Conservation (phyloP, 2,113 vertebrate species). For the Jacana jacana region DNA sequence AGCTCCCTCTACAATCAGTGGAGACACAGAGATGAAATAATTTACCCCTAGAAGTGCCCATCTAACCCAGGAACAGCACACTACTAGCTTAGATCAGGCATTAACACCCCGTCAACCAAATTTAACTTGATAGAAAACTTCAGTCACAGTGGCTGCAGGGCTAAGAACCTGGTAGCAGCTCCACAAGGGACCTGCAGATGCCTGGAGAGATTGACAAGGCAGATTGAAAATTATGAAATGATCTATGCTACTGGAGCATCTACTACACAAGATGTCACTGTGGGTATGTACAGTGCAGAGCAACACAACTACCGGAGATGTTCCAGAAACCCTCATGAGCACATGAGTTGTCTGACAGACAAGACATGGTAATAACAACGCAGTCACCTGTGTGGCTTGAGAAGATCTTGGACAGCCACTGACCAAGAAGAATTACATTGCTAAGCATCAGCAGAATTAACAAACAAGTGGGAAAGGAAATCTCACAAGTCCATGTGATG, state of each 20-base stretch:
- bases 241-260: not conserved
- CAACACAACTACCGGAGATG: no score
- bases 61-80: not conserved
- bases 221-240: not conserved
- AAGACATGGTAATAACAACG: not conserved
- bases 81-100: not conserved
- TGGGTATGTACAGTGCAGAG: not conserved
- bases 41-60: not conserved
- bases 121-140: not conserved
- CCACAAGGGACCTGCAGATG: not conserved
- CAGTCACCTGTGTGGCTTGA: not conserved
- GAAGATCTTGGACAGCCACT: not conserved
- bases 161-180: not conserved
- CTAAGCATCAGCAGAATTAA: not conserved
- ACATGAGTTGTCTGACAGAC: not conserved
- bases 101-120: no score
- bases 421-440: not conserved
- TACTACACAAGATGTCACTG: not conserved
- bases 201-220: not conserved
- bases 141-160: not conserved
- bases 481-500: no score
- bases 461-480: not conserved
- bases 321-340: not conserved
- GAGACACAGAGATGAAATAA: not conserved
- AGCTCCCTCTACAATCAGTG: not conserved